phyloP scores from a whole-genome alignment of 2,888 invertebrate genomes.

The Coenonympha glycerion region DNA sequence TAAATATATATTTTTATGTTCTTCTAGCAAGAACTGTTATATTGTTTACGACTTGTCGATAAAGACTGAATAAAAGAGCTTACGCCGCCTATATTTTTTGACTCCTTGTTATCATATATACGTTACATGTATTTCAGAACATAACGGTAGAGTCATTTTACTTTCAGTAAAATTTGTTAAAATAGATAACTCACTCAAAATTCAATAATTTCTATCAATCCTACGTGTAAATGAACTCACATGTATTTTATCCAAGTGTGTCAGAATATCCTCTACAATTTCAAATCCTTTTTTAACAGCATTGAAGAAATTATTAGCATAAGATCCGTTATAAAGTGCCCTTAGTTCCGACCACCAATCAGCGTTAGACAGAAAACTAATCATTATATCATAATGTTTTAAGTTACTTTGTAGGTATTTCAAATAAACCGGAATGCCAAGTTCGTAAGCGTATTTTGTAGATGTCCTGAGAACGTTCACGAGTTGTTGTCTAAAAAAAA shows the following conservation, averaged over 20 bases:
- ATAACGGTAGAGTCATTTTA: too few species aligned
- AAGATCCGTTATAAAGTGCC: constrained; percentile 48
- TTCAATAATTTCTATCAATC: neutral
- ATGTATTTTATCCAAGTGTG: constrained; percentile 60
- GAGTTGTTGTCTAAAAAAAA: constrained; percentile 46
- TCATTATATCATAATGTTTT: constrained; percentile 49
- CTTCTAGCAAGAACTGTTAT: too few species aligned
- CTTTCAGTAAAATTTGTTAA: too few species aligned
- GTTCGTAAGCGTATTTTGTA: constrained; percentile 54
- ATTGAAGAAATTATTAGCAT: constrained; percentile 47
- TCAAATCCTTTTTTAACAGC: constrained; percentile 53
- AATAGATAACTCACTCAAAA: neutral
- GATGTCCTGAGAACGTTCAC: constrained; percentile 42
- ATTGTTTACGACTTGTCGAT: too few species aligned
- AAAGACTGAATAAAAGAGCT: too few species aligned
- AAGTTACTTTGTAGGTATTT: constrained; percentile 59
- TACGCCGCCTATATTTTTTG: too few species aligned
- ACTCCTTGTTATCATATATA: too few species aligned
- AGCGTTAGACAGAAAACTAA: constrained; percentile 53
- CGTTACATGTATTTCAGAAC: too few species aligned
- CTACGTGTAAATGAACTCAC: constrained; percentile 41
- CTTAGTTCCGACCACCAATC: constrained; percentile 62
- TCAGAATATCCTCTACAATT: constrained; percentile 52
- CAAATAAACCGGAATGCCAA: constrained; percentile 54
- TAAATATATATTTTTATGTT: too few species aligned